Evolutionary conservation across 2,797 vertebrate genomes (phyloP), one percentile per base, ranked within the genome.

Genomic region (Valencia hispanica): DNA sequence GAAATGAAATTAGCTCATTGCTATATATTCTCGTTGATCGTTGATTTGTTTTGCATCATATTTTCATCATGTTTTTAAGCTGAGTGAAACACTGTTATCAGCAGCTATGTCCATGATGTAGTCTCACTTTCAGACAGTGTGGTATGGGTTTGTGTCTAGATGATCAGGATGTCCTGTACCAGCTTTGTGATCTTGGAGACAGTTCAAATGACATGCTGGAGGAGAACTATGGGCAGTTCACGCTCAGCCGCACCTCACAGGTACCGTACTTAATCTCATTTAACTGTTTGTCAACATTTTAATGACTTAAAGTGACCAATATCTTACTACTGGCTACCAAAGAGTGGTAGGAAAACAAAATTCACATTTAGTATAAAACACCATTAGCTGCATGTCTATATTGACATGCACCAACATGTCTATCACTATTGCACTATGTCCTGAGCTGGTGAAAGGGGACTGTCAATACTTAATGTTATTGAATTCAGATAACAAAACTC

Each of bases 151-250:
- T 80, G 22, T 75, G 36, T 76, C 11, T 47, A 90, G 89, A 89
- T 75, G 76, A 91, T 15, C 84, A 84, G 36, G 83, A 88, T 59
- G 72, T 65, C 43, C 65, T 80, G 25, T 77, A 72, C 59, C 83
- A 74, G 61, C 73, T 88, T n/a, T 72, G 63, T 73, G 69, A 87
- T 71, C 75, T 59, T 20, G 85, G 88, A 74, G 89, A 92, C 65
- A 88, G 83, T 80, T 88, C 86, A 70, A 90, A 92, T 82, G 89
- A 94, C 30, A 47, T 84, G 47, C 61, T 81, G 45, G 87, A 86
- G 61, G 84, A 89, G 45, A 84, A 69, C 57, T 81, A 48, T 70
- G 68, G 55, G 0, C 77, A 70, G 30, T 72, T 72, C 27, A 72
- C 86, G 73, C 48, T 7, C 77, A 92, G 84, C 63, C 85, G 73